These are phyloP conservation scores for Zaprionus vittiger DNA, from an alignment of 1,140 invertebrate genomes.

Conservation along the genomic window DNA sequence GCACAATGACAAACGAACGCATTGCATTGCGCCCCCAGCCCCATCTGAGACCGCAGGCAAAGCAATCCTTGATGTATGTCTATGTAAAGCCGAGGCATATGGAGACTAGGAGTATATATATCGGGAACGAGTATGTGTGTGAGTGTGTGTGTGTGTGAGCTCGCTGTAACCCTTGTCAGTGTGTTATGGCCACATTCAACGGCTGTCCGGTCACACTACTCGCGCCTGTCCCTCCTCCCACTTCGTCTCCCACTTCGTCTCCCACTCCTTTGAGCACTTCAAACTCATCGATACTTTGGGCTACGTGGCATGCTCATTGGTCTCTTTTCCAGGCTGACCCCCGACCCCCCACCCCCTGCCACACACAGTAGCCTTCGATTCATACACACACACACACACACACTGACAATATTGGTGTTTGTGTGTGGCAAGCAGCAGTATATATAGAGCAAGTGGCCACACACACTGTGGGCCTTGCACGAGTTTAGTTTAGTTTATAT, in stretches of 20 bases:
- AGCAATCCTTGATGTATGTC: constrained; percentile 25
- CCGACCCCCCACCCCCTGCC: constrained; percentile 41
- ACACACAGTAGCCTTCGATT: constrained; percentile 30
- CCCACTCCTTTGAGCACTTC: constrained; percentile 55
- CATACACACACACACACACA: constrained; percentile 28
- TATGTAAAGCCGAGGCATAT: constrained; percentile 30
- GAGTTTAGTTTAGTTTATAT: constrained; percentile 79
- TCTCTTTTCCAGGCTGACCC: constrained; percentile 62
- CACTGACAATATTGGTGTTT: constrained; percentile 24
- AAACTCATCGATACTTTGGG: constrained; percentile 80
- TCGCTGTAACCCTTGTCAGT: constrained; percentile 40
- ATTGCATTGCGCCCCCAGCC: constrained; percentile 12
- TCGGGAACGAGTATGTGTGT: constrained; percentile 7
- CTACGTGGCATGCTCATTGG: constrained; percentile 74
- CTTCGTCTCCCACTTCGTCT: no score
- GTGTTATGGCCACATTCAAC: constrained; percentile 63
- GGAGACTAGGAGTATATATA: constrained; percentile 18
- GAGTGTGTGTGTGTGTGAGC: constrained; percentile 26
- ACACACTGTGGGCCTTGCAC: constrained; percentile 38
- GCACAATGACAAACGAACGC: constrained; percentile 67
- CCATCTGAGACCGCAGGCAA: constrained; percentile 10
- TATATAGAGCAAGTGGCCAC: constrained; percentile 58
- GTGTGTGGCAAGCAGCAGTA: constrained; percentile 19
- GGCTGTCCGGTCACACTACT: constrained; percentile 77
- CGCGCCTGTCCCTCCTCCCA: constrained; percentile 25